These are phyloP conservation scores for Ophioderma brevispina DNA, from an alignment of 35 echinoderm and acorn worm genomes.

Conservation along the genomic window DNA sequence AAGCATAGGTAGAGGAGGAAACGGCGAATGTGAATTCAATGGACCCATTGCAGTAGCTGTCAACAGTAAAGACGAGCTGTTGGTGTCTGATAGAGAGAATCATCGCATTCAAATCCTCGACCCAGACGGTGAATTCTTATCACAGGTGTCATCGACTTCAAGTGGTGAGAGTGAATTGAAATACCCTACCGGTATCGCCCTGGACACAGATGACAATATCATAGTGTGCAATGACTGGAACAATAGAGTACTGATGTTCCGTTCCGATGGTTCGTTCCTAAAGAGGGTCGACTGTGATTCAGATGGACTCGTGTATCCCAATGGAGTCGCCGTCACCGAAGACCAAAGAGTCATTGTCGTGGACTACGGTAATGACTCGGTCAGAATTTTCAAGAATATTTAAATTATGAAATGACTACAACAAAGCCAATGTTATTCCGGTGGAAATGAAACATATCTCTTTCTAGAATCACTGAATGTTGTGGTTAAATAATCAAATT, in stretches of 20 bases:
- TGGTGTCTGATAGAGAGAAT: constrained; percentile 94
- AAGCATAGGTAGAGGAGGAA: constrained; percentile 73
- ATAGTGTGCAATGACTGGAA: constrained; percentile 97
- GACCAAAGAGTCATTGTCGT: constrained; percentile 77
- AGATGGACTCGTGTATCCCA: constrained; percentile 87
- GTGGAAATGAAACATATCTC: no score
- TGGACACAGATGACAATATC: constrained; percentile 87
- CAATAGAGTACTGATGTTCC: constrained; percentile 81
- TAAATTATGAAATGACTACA: neutral
- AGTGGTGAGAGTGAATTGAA: constrained; percentile 81
- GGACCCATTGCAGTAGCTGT: constrained; percentile 75
- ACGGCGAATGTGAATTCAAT: constrained; percentile 71
- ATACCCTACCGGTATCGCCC: constrained; percentile 83
- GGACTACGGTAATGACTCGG: constrained; percentile 92
- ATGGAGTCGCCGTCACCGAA: constrained; percentile 74
- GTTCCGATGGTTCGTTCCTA: constrained; percentile 73
- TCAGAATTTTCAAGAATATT: constrained; percentile 73
- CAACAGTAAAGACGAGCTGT: constrained; percentile 81
- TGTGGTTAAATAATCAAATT: no score
- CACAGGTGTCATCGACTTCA: constrained; percentile 38
- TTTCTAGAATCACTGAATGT: no score
- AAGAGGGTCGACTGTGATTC: constrained; percentile 80
- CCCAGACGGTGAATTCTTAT: constrained; percentile 60
- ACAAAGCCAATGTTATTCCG: no score
- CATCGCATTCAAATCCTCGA: constrained; percentile 78